Evolutionary conservation across 2,888 invertebrate genomes (phyloP), one percentile per base, ranked within the genome.

Genomic region (Ptycholaimellus sp.): DNA sequence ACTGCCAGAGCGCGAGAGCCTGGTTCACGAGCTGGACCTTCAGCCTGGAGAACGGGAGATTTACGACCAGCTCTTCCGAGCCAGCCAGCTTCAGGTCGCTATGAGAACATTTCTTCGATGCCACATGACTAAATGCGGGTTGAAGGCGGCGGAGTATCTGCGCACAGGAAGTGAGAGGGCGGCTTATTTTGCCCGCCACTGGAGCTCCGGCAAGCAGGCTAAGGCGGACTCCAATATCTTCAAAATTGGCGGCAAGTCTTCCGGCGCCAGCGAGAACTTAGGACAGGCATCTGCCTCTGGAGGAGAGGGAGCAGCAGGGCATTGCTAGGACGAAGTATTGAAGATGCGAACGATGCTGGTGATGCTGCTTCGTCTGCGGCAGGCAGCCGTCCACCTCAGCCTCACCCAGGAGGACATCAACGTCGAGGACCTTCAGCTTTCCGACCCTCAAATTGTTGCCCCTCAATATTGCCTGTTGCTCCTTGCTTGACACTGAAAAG

Each of bases 301-400:
- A 47, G 47, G 36, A 13, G 47, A 46, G 14, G 27, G 28, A 2
- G 23, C 20, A n/a, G n/a, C n/a, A 1, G 33, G 18, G 4, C 37
- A 42, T n/a, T n/a, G n/a, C n/a, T 14, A 30, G 2, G 30, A 38
- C 22, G 44, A 44, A 19, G 46, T 46, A 38, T 40, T 43, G 28
- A 35, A 39, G 4, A 48, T 48, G 46, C 43, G 40, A 2, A 45
- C 45, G 23, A 54, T 66, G 17, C 48, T 90, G 44, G 76, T 82
- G 0, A 64, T 85, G 2, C 57, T 90, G 13, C 60, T 87, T 38
- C 69, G 87, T 11, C 61, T 90, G 40, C 68, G 87, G 1, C 87
- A 93, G 57, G 72, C 79, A 40, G 80, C 80, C 55, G 77, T 79
- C 53, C 85, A 87, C 64, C 76, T 83, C 21, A 73, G 74, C 0